Conservation (phyloP, 2,113 vertebrate genomes). For the Casuarius casuarius region DNA sequence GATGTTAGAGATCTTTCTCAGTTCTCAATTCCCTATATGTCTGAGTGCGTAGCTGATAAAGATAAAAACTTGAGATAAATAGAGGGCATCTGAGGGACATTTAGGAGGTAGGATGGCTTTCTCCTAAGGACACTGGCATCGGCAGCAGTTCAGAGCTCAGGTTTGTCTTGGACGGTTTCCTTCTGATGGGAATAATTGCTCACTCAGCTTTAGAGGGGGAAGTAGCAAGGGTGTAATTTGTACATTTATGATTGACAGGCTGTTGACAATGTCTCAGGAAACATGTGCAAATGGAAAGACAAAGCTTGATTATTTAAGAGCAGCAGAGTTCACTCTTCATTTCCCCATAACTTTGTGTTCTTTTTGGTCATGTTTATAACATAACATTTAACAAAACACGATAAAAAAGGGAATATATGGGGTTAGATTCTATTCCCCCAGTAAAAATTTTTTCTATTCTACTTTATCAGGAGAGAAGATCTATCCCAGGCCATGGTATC, state of each 20-base stretch:
- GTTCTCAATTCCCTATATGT: neutral
- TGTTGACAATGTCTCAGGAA: neutral
- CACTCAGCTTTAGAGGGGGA: neutral
- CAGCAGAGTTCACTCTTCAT: neutral
- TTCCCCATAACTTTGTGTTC: neutral
- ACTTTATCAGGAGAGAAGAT: neutral
- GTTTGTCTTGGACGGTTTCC: neutral
- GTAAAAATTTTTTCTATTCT: conserved; percentile 10
- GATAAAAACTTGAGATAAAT: neutral
- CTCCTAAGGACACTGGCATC: accelerated
- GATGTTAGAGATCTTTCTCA: neutral
- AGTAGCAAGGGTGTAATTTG: neutral
- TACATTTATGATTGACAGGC: neutral
- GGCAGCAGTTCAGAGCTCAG: neutral
- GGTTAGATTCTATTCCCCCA: neutral
- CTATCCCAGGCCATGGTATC: neutral
- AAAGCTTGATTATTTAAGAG: neutral
- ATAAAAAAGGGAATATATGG: neutral
- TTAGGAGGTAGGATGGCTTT: neutral
- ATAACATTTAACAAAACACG: neutral
- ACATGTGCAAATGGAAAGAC: neutral
- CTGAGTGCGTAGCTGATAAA: neutral
- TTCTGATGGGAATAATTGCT: neutral
- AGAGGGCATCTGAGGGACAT: accelerated
- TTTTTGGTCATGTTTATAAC: neutral